phyloP scores from a whole-genome alignment of 2,113 vertebrate genomes.

The Myotis davidii region DNA sequence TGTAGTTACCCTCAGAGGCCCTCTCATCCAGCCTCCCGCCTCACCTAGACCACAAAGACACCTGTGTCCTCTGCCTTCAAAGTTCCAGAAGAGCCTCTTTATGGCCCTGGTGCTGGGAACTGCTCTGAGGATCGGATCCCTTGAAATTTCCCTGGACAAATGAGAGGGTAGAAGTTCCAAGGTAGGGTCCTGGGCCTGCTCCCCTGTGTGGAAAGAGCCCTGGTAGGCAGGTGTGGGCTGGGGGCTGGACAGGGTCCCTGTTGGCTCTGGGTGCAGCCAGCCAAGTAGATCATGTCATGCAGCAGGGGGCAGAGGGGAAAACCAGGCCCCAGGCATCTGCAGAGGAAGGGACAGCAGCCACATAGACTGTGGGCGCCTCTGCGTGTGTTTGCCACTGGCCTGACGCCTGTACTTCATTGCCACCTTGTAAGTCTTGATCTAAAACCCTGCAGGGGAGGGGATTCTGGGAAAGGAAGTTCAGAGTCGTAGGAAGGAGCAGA shows the following conservation, averaged over 20 bases:
- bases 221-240: not conserved
- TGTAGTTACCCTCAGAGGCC: not conserved
- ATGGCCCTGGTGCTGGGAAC: not conserved
- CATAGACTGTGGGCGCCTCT: rapidly evolving
- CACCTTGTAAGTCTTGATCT: not conserved
- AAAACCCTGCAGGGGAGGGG: not conserved
- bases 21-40: not conserved
- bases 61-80: not conserved
- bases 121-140: not conserved
- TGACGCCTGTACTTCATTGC: not conserved
- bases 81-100: not conserved
- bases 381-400: not conserved
- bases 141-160: not conserved
- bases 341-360: not conserved
- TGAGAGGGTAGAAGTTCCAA: not conserved
- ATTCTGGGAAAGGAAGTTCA: not conserved
- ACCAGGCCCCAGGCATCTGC: not conserved
- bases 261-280: not conserved
- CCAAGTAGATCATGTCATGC: not conserved
- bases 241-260: not conserved
- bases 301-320: not conserved
- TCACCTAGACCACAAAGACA: not conserved
- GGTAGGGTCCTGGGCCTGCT: not conserved
- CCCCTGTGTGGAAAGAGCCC: not conserved
- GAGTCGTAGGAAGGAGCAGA: not conserved